Percentiles rank a stretch among this genome's conserved stretches.
Evolutionary conservation across 2,888 invertebrate species (phyloP).

Genomic region (Apoda limacodes): DNA sequence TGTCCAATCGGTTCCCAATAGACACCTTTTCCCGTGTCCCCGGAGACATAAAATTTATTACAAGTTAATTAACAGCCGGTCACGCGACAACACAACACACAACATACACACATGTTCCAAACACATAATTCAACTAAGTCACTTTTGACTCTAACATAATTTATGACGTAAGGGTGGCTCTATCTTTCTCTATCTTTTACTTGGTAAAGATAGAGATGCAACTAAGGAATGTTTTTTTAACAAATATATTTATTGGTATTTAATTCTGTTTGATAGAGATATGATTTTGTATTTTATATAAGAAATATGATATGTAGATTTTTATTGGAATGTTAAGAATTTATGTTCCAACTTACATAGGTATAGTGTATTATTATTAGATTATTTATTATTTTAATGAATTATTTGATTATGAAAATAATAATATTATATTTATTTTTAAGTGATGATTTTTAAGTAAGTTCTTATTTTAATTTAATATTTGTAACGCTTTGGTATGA

Average conservation of each 20-base stretch:
- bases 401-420: too few species aligned
- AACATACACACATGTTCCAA: conserved; percentile 40
- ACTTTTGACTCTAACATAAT: conserved; percentile 44
- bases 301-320: too few species aligned
- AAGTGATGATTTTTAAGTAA: too few species aligned
- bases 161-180: conserved; percentile 51
- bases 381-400: too few species aligned
- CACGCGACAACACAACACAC: conserved; percentile 52
- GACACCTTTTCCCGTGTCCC: conserved; percentile 38
- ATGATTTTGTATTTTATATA: conserved; percentile 21
- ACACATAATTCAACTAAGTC: conserved; percentile 43
- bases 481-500: too few species aligned
- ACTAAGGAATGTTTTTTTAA: conserved; percentile 46
- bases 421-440: too few species aligned
- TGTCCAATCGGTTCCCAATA: conserved; percentile 23
- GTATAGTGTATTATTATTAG: too few species aligned
- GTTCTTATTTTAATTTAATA: too few species aligned
- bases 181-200: conserved; percentile 32
- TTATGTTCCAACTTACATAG: too few species aligned
- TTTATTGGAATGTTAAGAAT: too few species aligned
- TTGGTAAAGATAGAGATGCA: too few species aligned
- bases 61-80: conserved; percentile 58
- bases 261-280: conserved; percentile 42
- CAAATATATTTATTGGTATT: conserved; percentile 57
- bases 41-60: conserved; percentile 56